These are phyloP conservation scores for Acanthosoma haemorrhoidale DNA, from an alignment of 2,888 invertebrate species.

Conservation along the genomic window DNA sequence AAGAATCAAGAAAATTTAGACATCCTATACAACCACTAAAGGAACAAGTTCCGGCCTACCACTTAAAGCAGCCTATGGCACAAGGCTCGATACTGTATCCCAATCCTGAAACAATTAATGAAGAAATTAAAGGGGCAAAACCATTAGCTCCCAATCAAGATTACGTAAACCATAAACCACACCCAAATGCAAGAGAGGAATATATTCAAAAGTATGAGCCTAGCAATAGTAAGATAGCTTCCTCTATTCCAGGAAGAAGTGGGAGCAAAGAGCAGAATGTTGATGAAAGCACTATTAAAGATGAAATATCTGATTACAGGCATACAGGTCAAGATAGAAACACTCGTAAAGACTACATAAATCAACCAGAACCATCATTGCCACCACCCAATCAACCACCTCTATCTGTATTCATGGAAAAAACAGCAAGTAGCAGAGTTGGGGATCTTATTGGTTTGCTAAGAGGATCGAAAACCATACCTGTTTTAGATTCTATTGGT, in stretches of 20 bases:
- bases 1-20: slow-evolving; percentile 32
- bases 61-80: slow-evolving; percentile 13
- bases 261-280: slow-evolving; percentile 8
- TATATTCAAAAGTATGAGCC: background rate
- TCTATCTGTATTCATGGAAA: slow-evolving; percentile 68
- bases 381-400: slow-evolving; percentile 72
- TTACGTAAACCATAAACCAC: background rate
- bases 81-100: background rate
- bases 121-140: background rate
- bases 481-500: slow-evolving; percentile 68
- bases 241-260: background rate
- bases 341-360: slow-evolving; percentile 5
- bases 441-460: slow-evolving; percentile 65
- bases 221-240: background rate
- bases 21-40: slow-evolving; percentile 36
- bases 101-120: background rate
- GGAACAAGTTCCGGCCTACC: slow-evolving; percentile 31
- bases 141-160: background rate
- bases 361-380: slow-evolving; percentile 32
- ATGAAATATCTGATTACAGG: slow-evolving; percentile 13
- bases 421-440: slow-evolving; percentile 54
- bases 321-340: background rate
- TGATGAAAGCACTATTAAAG: slow-evolving; percentile 9
- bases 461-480: slow-evolving; percentile 65
- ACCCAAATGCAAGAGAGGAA: slow-evolving; percentile 6